Evolutionary conservation across 2,113 vertebrate genomes (phyloP), one percentile per base, ranked within the genome.

Genomic region (Poicephalus meyeri): DNA sequence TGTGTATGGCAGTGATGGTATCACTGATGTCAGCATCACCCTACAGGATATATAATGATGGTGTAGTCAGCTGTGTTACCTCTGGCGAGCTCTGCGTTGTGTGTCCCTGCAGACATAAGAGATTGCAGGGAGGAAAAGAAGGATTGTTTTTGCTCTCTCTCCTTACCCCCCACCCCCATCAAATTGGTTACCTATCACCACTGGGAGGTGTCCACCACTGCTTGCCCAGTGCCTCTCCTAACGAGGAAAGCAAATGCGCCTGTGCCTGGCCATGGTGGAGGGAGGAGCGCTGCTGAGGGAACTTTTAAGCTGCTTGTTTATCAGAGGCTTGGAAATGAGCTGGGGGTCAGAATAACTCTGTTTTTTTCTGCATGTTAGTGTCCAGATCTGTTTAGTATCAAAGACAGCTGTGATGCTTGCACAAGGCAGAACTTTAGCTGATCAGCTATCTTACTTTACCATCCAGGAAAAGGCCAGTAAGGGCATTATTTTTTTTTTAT

Each of bases 371-470:
- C 71, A 18, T 83, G 91, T 88, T 93, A 95, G 84, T 86, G 85
- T 95, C 94, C 94, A 97, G 88, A 65, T 97, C 98, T 98, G 97
- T 97, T 98, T 97, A 97, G 63, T 95, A 95, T 97, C 97, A 96
- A 87, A 91, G 65, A 58, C 91, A 94, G 91, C 72, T 94, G 91
- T 47, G 79, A 73, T 17, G 23, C 68, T 97, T 94, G 71, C 78
- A 80, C 53, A 90, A 97, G 70, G 41, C 88, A 95, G 70, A 77
- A 58, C 33, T 60, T 87, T 64, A 96, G 86, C 82, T 33, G 12
- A 78, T 91, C 84, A 89, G 56, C 81, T 96, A 29, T 96, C 88
- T 96, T 46, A 1, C 25, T 68, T 79, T 83, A 77, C 63, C 33
- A 35, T 80, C 71, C 77, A 96, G 78, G 46, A 80, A 86, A 93